Conservation (phyloP, 1,140 invertebrate genomes). For the Drosophila asahinai region DNA sequence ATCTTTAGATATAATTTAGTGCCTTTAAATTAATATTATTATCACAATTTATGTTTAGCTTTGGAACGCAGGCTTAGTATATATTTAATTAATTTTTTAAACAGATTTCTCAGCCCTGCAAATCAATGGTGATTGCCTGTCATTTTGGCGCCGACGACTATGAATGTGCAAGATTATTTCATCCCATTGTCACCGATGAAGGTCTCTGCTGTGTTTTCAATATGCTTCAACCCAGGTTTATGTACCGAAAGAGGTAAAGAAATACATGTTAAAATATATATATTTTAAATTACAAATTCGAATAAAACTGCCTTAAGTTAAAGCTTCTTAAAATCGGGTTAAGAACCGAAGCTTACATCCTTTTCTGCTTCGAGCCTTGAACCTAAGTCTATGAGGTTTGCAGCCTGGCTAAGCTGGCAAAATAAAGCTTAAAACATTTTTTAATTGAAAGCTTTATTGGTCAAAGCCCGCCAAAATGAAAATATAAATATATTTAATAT, state of each 20-base stretch:
- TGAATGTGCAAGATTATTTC: constrained; percentile 90
- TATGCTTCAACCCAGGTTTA: constrained; percentile 88
- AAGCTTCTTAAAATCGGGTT: not conserved
- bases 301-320: too few relatives aligned
- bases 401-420: not conserved
- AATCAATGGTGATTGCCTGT: constrained; percentile 89
- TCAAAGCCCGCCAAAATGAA: not conserved
- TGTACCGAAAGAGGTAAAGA: constrained; percentile 86
- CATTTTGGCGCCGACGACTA: constrained; percentile 87
- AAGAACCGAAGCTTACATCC: not conserved
- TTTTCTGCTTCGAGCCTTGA: not conserved
- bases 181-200: constrained; percentile 91
- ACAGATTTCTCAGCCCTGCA: constrained; percentile 88
- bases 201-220: constrained; percentile 94
- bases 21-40: too few relatives aligned
- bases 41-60: not conserved
- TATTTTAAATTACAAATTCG: too few relatives aligned
- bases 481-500: not conserved
- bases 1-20: too few relatives aligned
- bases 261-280: too few relatives aligned
- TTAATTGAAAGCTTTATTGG: too few relatives aligned
- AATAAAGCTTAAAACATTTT: too few relatives aligned
- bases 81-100: not conserved
- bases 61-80: not conserved
- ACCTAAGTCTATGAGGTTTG: not conserved